Evolutionary conservation across 1,140 invertebrate genomes (phyloP).

Genomic region (Chlorops oryzae): DNA sequence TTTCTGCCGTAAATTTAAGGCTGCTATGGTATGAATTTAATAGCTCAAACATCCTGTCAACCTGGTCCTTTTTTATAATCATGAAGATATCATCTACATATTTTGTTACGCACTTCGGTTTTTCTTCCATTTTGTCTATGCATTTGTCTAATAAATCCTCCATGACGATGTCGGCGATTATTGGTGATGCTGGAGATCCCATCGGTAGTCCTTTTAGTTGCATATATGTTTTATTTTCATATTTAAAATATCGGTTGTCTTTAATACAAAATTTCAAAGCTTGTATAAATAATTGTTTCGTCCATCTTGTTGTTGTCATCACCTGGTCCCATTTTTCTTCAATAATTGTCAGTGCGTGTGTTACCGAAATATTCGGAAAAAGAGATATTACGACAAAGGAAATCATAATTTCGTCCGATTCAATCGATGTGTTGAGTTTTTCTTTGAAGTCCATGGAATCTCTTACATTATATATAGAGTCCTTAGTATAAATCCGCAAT

Average conservation of each 20-base stretch:
- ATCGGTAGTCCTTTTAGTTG: conserved; percentile 4
- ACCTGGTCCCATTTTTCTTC: not conserved
- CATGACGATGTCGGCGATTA: conserved; percentile 4
- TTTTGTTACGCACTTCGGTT: not conserved
- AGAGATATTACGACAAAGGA: too few relatives aligned
- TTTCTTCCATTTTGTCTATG: not conserved
- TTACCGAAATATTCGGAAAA: too few relatives aligned
- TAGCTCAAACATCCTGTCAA: not conserved
- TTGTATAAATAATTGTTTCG: conserved; percentile 2
- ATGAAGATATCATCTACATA: conserved; percentile 4
- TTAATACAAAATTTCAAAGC: conserved; percentile 3
- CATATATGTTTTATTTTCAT: not conserved
- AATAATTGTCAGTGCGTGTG: too few relatives aligned
- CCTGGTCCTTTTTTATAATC: not conserved
- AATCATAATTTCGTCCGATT: too few relatives aligned
- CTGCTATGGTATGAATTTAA: not conserved
- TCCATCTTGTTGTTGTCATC: not conserved
- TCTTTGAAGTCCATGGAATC: too few relatives aligned
- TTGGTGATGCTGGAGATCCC: conserved; percentile 1
- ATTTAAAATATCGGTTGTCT: not conserved
- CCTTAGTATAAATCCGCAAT: too few relatives aligned
- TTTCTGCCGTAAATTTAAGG: not conserved
- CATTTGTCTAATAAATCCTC: not conserved
- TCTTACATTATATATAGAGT: too few relatives aligned
- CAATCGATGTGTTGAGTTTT: too few relatives aligned